Evolutionary conservation across 2,113 vertebrate genomes (phyloP), one percentile per base, ranked within the genome.

Genomic region (Hylia prasina): DNA sequence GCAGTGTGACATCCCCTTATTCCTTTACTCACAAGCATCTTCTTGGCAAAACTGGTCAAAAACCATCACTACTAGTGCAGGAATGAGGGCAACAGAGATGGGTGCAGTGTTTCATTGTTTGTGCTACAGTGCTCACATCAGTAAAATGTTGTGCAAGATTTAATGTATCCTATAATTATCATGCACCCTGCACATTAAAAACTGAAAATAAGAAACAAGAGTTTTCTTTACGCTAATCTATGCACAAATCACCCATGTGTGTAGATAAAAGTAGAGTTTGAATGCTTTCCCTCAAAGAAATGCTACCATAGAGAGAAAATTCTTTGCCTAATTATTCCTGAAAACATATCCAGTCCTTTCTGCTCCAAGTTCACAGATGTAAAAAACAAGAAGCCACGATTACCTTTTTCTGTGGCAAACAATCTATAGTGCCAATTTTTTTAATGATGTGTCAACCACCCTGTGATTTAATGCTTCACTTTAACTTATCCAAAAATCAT

Each of bases 1-100:
- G 12, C 20, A 54, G 27, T 1, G 11, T 70, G 31, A 13, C 3
- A 60, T 56, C 24, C 9, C 7, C 33, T 81, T 35, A 23, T 2
- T n/a, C 30, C 2, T 9, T 54, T 11, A 10, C 21, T 83, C 48
- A 68, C 23, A 71, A 63, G 6, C 1, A 28, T 45, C 73, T 81
- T 64, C 13, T 39, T 60, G 25, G 24, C 51, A 31, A 50, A 20
- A 21, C 17, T 18, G 13, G 5, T 37, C n/a, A 57, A 84, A 65
- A 10, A 10, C n/a, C 1, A 1, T 7, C 39, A 27, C 5, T 8
- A 11, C 15, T 25, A 33, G 4, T 7, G 23, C 11, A 51, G 27
- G 19, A 92, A 64, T 35, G 51, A n/a, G 8, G 7, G 9, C 13
- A 42, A 16, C 5, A 81, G 73, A 50, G 70, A 45, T 28, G 9